Evolutionary conservation across 2,113 vertebrate genomes (phyloP).

Genomic region (Gavialis gangeticus): DNA sequence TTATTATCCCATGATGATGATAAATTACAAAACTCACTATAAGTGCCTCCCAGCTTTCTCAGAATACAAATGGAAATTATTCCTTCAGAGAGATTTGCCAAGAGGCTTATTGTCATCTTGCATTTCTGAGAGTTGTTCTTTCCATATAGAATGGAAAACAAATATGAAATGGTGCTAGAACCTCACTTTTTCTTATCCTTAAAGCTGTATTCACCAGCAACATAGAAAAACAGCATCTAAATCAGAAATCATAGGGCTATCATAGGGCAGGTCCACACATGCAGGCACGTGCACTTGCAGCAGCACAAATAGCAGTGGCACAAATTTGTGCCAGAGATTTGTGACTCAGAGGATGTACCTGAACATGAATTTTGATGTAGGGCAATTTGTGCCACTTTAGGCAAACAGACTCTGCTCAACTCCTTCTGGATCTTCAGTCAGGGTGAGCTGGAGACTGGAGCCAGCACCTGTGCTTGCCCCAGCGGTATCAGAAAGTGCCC

Average conservation of each 20-base stretch:
- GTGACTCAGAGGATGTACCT: no score
- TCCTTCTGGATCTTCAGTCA: no score
- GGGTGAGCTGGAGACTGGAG: no score
- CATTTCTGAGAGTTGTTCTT: slow-evolving; percentile 32
- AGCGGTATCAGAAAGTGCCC: no score
- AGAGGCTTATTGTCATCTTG: not conserved
- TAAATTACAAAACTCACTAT: slow-evolving; percentile 53
- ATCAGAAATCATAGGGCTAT: not conserved
- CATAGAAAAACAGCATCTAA: slow-evolving; percentile 5
- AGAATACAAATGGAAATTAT: slow-evolving; percentile 43
- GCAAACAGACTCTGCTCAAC: no score
- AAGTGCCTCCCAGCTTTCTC: slow-evolving; percentile 29
- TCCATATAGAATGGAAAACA: slow-evolving; percentile 21
- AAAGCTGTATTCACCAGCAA: not conserved
- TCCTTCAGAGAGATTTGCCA: not conserved
- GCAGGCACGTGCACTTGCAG: no score
- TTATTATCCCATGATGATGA: slow-evolving; percentile 59
- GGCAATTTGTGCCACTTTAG: no score
- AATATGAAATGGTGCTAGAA: slow-evolving; percentile 5
- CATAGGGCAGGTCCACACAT: not conserved
- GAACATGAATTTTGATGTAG: no score
- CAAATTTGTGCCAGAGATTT: no score
- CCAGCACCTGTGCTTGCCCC: no score
- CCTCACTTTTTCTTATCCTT: slow-evolving; percentile 37
- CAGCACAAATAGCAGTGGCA: no score